These are phyloP conservation scores for Epinephelus coioides DNA, from an alignment of 2,797 vertebrate genomes.

Conservation along the genomic window DNA sequence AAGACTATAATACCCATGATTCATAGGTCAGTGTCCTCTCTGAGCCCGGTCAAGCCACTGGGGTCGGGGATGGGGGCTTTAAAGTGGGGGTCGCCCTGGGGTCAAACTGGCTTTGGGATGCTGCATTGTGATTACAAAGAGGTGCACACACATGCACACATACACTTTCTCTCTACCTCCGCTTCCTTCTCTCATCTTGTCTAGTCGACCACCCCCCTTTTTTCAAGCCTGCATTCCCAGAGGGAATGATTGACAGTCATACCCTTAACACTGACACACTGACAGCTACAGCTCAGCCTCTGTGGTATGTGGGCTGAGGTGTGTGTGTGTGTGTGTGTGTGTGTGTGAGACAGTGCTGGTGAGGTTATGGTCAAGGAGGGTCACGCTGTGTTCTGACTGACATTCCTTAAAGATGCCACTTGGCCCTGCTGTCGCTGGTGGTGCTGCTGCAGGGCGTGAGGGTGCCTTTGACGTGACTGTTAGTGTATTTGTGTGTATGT, in stretches of 20 bases:
- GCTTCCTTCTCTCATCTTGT: conserved; percentile 51
- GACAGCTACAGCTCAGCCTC: conserved; percentile 72
- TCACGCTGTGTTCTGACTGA: conserved; percentile 69
- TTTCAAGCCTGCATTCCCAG: conserved; percentile 62
- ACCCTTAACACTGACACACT: conserved; percentile 74
- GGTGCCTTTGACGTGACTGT: not conserved
- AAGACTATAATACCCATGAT: conserved; percentile 81
- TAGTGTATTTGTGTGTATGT: not conserved
- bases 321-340: conserved; percentile 44
- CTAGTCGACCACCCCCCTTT: conserved; percentile 44
- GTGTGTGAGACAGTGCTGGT: not conserved
- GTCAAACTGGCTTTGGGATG: conserved; percentile 74
- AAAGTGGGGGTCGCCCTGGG: conserved; percentile 59
- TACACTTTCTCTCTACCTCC: not conserved
- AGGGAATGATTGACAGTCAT: conserved; percentile 81
- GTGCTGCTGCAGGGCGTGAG: conserved; percentile 19
- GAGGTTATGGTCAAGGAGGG: conserved; percentile 70
- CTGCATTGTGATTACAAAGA: conserved; percentile 76
- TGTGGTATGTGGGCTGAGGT: conserved; percentile 57
- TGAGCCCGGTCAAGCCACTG: conserved; percentile 76
- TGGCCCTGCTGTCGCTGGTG: conserved; percentile 43
- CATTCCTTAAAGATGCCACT: conserved; percentile 59
- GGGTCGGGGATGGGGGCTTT: conserved; percentile 68
- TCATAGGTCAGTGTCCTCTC: conserved; percentile 80
- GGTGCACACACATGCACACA: conserved; percentile 19